Percentiles rank a stretch among this genome's conserved stretches.
These are phyloP conservation scores for Malurus elegans DNA, from an alignment of 2,113 vertebrate species.

Conservation along the genomic window DNA sequence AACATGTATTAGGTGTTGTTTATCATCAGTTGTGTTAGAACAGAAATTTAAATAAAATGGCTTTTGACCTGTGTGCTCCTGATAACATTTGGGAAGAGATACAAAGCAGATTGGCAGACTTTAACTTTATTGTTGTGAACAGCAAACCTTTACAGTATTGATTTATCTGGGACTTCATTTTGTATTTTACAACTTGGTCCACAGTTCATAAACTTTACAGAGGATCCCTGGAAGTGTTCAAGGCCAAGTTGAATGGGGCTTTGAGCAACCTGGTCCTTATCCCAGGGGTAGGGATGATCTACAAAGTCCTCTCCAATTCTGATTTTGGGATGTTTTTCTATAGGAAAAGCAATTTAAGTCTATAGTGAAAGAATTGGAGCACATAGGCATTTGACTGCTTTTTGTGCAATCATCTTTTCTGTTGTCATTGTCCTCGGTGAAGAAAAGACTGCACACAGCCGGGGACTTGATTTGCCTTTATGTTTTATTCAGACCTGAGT, in stretches of 20 bases:
- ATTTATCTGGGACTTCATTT: not conserved
- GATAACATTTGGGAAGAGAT: not conserved
- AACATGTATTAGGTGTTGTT: not conserved
- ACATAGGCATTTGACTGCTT: not conserved
- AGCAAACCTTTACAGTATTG: accelerated
- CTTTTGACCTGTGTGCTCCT: not conserved
- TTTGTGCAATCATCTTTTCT: not conserved
- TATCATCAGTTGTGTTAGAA: not conserved
- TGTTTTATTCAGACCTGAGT: not conserved
- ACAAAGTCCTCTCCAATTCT: not conserved
- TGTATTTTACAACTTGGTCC: not conserved
- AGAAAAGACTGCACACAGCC: not conserved
- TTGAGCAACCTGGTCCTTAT: not conserved
- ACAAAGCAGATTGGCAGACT: not conserved
- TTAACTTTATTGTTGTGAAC: not conserved
- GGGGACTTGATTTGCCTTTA: not conserved
- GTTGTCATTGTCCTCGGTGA: not conserved
- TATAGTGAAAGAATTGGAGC: not conserved
- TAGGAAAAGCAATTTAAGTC: not conserved
- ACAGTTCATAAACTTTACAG: not conserved
- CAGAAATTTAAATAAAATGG: not conserved
- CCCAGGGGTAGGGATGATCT: not conserved
- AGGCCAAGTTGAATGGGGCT: not conserved
- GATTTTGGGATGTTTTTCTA: not conserved
- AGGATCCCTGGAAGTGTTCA: not conserved